Percentiles rank a stretch among this genome's conserved stretches.
Evolutionary conservation across 1,140 invertebrate genomes (phyloP).

Genomic region (Halesus radiatus): DNA sequence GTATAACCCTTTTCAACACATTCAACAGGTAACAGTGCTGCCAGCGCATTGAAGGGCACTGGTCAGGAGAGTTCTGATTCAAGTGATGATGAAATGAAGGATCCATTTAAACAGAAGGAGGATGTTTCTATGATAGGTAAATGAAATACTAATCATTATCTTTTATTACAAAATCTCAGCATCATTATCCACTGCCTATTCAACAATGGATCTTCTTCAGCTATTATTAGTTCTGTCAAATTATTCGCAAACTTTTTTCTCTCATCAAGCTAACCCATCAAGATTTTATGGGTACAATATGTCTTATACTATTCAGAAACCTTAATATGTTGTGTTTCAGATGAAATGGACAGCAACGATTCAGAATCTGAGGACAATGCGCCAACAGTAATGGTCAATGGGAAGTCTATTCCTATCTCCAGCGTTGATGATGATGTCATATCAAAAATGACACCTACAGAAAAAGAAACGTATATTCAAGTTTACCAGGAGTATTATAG

Average conservation of each 20-base stretch:
- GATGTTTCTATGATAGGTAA: constrained; percentile 76
- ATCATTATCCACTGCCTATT: too few species aligned
- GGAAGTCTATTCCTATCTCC: constrained; percentile 82
- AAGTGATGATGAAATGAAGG: constrained; percentile 80
- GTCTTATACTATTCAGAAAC: too few species aligned
- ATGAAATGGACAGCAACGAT: constrained; percentile 84
- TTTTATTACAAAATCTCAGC: too few species aligned
- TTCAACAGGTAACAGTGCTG: constrained; percentile 68
- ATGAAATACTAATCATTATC: too few species aligned
- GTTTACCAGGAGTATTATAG: constrained; percentile 95
- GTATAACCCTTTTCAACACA: not conserved
- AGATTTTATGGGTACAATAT: too few species aligned
- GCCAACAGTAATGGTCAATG: constrained; percentile 87
- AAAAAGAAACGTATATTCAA: constrained; percentile 95
- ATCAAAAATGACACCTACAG: constrained; percentile 89
- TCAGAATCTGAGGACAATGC: constrained; percentile 88
- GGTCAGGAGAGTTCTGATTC: constrained; percentile 81
- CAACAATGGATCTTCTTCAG: too few species aligned
- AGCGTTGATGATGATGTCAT: constrained; percentile 82
- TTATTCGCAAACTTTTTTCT: too few species aligned
- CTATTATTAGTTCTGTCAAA: too few species aligned
- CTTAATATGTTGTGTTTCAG: constrained; percentile 69
- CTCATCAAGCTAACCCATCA: too few species aligned
- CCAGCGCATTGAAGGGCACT: constrained; percentile 74
- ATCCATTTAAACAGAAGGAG: constrained; percentile 69